Base-by-base conservation (phyloP, 2,113 vertebrate species). In the Pterocles gutturalis region DNA sequence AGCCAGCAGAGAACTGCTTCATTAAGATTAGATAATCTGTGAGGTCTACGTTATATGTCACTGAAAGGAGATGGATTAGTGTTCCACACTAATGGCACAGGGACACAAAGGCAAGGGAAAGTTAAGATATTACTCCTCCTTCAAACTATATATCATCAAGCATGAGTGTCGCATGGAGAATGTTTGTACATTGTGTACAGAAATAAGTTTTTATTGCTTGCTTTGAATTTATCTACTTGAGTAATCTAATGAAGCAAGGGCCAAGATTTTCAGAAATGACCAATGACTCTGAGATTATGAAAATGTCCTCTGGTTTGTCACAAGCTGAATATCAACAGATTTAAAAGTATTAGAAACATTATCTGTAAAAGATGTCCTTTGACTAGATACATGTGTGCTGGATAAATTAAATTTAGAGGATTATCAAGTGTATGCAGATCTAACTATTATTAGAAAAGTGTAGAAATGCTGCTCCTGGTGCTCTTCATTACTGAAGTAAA, bases 61-160 rank as follows among this genome's bases (percentile, higher is more conserved):
- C 65, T 58, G 57, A 61, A 71, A 66, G 81, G 83, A 95, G 95
- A 92, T 93, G 86, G 80, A 93, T 96, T 97, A 29, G n/a, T 64
- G 77, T 94, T 93, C 90, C 26, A 26, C 38, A 13, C 38, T 81
- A 92, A 60, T 55, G 29, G 77, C 49, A 45, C 38, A 73, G 69
- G 61, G 58, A 69, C 62, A 95, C 84, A 93, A 88, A 95, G 62
- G 62, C 75, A 85, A 77, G 60, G 88, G 79, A 83, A 81, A 93
- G 83, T 83, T 83, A 70, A 86, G 71, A 43, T 96, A 66, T 7
- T 8, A 54, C 33, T 48, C 51, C 62, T 81, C 89, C 65, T 91
- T 82, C n/a, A 87, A 64, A 46, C 72, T 70, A 4, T 65, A 2
- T 70, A 51, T 89, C 72, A 88, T 89, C 64, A 82, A 55, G 93